Evolutionary conservation across 1,140 invertebrate species (phyloP), one percentile per base, ranked within the genome.

Genomic region (Bicyclus anynana): DNA sequence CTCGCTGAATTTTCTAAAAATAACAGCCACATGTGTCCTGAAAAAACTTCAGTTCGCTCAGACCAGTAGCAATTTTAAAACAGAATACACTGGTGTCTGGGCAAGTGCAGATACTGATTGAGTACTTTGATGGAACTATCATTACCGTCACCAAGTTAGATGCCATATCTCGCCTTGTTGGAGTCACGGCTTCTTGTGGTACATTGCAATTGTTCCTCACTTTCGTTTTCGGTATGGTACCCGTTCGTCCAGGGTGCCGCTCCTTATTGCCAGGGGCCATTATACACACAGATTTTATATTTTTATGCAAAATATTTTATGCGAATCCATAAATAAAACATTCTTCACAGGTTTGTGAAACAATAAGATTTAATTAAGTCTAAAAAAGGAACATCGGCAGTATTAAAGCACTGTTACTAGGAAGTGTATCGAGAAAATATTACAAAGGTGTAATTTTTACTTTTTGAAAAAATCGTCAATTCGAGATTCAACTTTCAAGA

Each of bases 141-240:
- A 75, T 72, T 74, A 90, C 88, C 74, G 84, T 74, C 50, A 81
- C 85, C 48, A 89, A 68, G 77, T 89, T 88, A 35, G 80, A 80
- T 58, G 85, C 80, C 78, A 90, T 87, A 61, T 89, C 89, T 77
- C 89, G 74, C 69, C 89, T 78, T 21, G 89, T 90, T 14, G 89
- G 89, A 52, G 89, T 90, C 56, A 90, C 89, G 65, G 85, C 87
- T 69, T 90, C 89, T 67, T 89, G 89, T 14, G 89, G 89, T 20
- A 90, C 87, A 87, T 89, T 89, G 60, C 84, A 87, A 72, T 88
- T 88, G 52, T 87, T 88, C 53, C 86, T 74, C 14, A 76, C 83
- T 80, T 89, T 89, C 38, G 86, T 88, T 66, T 89, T 89, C 21
- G 87, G 87, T 63, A 89, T 89, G 27, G 87, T 88, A 56, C 87